These are phyloP conservation scores for Drosophila sordidapex DNA, from an alignment of 2,888 invertebrate genomes.

Conservation along the genomic window DNA sequence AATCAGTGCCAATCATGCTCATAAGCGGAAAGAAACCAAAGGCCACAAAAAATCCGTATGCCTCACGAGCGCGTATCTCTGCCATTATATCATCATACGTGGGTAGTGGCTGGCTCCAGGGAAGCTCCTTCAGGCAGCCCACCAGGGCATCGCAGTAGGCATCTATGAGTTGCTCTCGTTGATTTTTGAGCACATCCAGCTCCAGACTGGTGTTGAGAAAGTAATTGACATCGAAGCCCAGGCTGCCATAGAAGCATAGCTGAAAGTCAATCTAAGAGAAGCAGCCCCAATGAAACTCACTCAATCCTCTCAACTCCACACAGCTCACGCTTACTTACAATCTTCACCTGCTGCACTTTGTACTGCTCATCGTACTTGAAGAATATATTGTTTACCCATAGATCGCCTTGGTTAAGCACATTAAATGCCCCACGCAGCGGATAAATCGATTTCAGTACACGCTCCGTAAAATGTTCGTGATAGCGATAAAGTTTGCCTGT, in stretches of 20 bases:
- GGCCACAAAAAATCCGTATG: conserved; percentile 83
- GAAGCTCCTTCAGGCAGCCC: conserved; percentile 66
- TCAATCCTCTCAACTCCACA: no score
- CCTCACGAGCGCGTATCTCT: conserved; percentile 78
- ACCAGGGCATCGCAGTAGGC: conserved; percentile 71
- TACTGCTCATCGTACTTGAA: conserved; percentile 82
- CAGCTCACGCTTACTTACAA: conserved; percentile 79
- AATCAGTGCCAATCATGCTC: conserved; percentile 82
- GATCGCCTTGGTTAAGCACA: conserved; percentile 86
- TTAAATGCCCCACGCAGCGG: conserved; percentile 75
- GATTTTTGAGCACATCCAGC: conserved; percentile 71
- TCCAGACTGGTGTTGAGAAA: conserved; percentile 84
- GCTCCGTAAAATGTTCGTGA: conserved; percentile 77
- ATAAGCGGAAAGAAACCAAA: conserved; percentile 83
- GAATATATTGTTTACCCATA: conserved; percentile 86
- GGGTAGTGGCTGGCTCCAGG: conserved; percentile 63
- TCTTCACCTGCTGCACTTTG: conserved; percentile 82
- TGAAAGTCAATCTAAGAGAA: conserved; percentile 83
- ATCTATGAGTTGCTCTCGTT: conserved; percentile 74
- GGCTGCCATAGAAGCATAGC: conserved; percentile 82
- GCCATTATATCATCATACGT: conserved; percentile 69
- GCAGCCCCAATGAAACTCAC: neutral
- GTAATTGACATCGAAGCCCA: conserved; percentile 84
- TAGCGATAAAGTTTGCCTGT: conserved; percentile 77
- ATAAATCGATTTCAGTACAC: conserved; percentile 75